Conservation (phyloP, 2,888 invertebrate species). For the Spilarctia lutea region DNA sequence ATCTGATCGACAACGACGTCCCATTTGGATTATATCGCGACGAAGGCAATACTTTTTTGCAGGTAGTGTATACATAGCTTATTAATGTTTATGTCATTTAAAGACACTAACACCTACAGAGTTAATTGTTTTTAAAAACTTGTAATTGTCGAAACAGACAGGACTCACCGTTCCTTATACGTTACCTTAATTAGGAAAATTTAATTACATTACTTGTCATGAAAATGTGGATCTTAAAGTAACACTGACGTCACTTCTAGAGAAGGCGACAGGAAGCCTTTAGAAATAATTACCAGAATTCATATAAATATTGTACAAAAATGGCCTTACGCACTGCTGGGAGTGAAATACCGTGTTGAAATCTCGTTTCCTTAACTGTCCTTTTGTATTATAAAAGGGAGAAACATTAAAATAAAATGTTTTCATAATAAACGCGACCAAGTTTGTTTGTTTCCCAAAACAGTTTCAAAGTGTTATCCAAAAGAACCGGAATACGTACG, state of each 20-base stretch:
- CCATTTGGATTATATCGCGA: constrained; percentile 93
- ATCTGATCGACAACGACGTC: constrained; percentile 91
- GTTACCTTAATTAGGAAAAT: no score
- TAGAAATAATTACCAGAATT: background rate
- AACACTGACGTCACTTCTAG: background rate
- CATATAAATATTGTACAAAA: background rate
- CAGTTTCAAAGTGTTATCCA: background rate
- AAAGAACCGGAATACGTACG: background rate
- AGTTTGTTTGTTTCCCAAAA: background rate
- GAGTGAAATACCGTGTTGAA: no score
- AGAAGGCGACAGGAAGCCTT: background rate
- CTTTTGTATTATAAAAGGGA: background rate
- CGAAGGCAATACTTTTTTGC: constrained; percentile 91
- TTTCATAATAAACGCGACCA: background rate
- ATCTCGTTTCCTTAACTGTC: background rate
- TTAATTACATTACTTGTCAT: no score
- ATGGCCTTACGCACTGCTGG: no score
- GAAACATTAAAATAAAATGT: background rate
- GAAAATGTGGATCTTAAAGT: no score
- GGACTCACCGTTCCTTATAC: no score
- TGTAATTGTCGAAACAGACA: background rate
- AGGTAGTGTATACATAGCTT: constrained; percentile 58
- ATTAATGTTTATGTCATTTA: background rate
- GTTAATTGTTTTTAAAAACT: background rate
- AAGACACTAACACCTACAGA: no score